Percentiles rank a stretch among this genome's conserved stretches.
phyloP scores from a whole-genome alignment of 2,888 invertebrate genomes.

The Eupithecia subumbrata region DNA sequence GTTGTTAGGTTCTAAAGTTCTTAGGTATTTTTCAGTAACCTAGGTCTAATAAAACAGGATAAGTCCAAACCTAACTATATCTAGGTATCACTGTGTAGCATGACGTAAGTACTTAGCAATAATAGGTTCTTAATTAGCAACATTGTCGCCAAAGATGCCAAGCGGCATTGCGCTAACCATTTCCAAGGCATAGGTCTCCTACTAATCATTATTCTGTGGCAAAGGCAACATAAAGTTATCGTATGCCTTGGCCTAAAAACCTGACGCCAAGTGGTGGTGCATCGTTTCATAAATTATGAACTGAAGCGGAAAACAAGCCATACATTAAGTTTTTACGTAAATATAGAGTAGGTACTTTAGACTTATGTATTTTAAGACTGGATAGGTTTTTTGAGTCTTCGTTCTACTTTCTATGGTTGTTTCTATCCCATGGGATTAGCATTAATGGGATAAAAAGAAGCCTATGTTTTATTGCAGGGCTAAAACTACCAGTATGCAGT shows the following conservation, averaged over 20 bases:
- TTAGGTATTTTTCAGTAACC: no score
- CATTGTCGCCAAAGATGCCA: slow-evolving; percentile 20
- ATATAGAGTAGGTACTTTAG: not conserved
- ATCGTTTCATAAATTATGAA: slow-evolving; percentile 33
- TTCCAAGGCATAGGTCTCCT: slow-evolving; percentile 8
- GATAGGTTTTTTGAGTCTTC: no score
- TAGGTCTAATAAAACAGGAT: not conserved
- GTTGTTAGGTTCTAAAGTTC: no score
- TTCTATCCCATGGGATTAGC: no score
- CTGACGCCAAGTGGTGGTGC: slow-evolving; percentile 24
- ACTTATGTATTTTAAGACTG: no score
- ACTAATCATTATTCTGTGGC: not conserved
- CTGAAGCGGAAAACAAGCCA: slow-evolving; percentile 19
- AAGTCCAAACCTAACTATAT: not conserved
- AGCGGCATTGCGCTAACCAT: slow-evolving; percentile 14
- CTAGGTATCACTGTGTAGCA: not conserved
- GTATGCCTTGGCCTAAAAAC: slow-evolving; percentile 33
- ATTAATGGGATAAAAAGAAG: no score
- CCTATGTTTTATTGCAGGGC: no score
- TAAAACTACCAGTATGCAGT: no score
- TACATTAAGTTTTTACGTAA: slow-evolving; percentile 16
- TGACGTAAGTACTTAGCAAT: not conserved
- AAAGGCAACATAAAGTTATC: slow-evolving; percentile 3
- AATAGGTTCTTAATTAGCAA: slow-evolving; percentile 11
- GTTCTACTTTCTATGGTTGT: no score